Base-by-base conservation (phyloP, 2,113 vertebrate genomes). In the Amazona guildingii region DNA sequence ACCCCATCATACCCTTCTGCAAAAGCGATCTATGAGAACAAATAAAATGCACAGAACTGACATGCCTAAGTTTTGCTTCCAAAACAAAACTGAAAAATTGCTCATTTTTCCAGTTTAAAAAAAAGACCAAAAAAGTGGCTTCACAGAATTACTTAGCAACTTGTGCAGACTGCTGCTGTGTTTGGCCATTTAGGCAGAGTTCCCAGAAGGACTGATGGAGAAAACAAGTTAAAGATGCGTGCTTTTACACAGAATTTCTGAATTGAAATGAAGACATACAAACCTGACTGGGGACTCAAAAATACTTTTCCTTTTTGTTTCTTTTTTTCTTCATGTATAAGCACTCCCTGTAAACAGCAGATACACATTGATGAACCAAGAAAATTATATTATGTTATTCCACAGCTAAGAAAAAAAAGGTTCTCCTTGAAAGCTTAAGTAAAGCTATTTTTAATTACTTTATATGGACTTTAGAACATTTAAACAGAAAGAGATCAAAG, bases 271-370 rank as follows among this genome's bases (percentile, higher is more conserved):
- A 91, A 75, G 44, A 66, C 39, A 89, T 86, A 98, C 98, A 94
- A 97, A 99, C 99, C 99, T 98, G 98, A 97, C 95, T 99, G 99
- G 95, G 99, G 98, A 98, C 98, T 98, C 95, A 99, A 98, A 96
- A 98, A 97, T 91, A 99, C 67, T 97, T 98, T 97, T 98, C 98
- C 96, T 97, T 98, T 99, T 92, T 98, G 98, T 94, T 98, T 99
- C 97, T 98, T 99, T 96, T 98, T 99, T 83, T 99, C 98, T 94
- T 99, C 99, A 93, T 98, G 98, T 83, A 96, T 75, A 88, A 98
- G 79, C 79, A 96, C 85, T 97, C 97, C 98, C 98, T 99, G 88
- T 86, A 97, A 98, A 97, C 91, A 54, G 95, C 67, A 97, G 39
- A 94, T 1, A 97, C 24, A 82, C 15, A 94, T 24, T 73, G 92